Percentiles rank a stretch among this genome's conserved stretches.
Conservation (phyloP, 2,888 invertebrate species). For the Helobdella robusta region DNA sequence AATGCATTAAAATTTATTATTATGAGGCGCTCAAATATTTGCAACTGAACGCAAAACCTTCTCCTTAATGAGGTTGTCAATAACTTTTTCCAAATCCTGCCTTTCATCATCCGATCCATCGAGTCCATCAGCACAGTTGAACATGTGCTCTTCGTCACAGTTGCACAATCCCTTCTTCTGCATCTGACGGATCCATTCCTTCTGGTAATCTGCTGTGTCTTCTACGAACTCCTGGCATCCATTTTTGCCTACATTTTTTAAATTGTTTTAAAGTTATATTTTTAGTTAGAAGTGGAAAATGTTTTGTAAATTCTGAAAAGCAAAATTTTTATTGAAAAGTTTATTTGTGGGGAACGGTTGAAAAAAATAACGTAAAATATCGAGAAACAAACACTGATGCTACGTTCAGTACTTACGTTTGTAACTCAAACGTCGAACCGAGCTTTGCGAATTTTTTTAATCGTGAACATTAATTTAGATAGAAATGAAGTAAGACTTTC, state of each 20-base stretch:
- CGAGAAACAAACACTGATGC: too few species aligned
- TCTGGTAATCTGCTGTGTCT: conserved; percentile 87
- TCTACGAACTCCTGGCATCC: conserved; percentile 84
- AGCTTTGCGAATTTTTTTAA: neutral
- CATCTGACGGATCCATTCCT: conserved; percentile 67
- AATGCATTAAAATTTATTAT: neutral
- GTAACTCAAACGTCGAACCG: too few species aligned
- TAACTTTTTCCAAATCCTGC: conserved; percentile 15
- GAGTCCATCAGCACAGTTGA: conserved; percentile 59
- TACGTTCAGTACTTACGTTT: too few species aligned
- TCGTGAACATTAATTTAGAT: neutral
- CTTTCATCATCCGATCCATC: neutral
- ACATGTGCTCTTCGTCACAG: conserved; percentile 91
- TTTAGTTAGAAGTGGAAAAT: too few species aligned
- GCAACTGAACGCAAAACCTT: too few species aligned
- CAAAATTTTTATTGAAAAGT: neutral
- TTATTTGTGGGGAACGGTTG: neutral
- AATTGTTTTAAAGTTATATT: too few species aligned
- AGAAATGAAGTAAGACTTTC: conserved; percentile 9
- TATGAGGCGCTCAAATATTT: neutral
- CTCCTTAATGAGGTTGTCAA: conserved; percentile 7
- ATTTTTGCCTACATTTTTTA: conserved; percentile 73
- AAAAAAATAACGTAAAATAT: neutral
- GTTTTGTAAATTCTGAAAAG: too few species aligned
- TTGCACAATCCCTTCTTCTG: conserved; percentile 74